Evolutionary conservation across 2,888 invertebrate species (phyloP).

Genomic region (Enoplolaimus lenunculus): DNA sequence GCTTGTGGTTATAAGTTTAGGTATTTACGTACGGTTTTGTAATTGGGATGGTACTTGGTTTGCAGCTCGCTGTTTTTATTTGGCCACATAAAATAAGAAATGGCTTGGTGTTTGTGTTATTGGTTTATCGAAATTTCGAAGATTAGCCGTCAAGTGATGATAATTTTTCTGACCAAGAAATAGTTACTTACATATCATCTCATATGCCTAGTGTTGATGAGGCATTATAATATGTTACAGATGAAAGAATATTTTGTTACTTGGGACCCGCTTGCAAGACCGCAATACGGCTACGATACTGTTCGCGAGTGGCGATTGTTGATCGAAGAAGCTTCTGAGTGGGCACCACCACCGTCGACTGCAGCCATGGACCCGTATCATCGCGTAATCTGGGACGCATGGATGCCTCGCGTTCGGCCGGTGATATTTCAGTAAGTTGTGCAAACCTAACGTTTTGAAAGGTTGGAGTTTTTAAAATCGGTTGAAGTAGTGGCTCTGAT

Average conservation of each 20-base stretch:
- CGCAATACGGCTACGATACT: constrained; percentile 41
- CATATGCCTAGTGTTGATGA: no score
- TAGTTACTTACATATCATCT: no score
- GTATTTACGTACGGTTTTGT: no score
- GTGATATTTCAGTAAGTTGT: constrained; percentile 54
- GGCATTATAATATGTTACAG: no score
- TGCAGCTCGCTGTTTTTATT: no score
- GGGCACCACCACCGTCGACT: constrained; percentile 14
- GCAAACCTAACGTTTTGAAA: constrained; percentile 4
- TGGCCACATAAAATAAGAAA: no score
- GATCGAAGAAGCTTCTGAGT: constrained; percentile 35
- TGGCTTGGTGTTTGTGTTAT: no score
- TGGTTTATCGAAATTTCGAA: no score
- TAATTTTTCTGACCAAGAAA: no score
- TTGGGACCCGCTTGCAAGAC: constrained; percentile 61
- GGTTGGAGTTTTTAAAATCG: not conserved
- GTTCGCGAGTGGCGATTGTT: constrained; percentile 44
- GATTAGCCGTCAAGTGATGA: no score
- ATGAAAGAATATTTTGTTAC: constrained; percentile 57
- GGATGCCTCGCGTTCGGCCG: constrained; percentile 65
- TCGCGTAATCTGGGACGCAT: constrained; percentile 71
- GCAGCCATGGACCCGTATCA: constrained; percentile 54
- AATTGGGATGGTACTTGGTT: no score
- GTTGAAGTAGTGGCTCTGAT: not conserved
- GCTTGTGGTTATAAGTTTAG: no score